These are phyloP conservation scores for Hydrochoerus hydrochaeris DNA, from an alignment of 2,113 vertebrate species.

Conservation along the genomic window DNA sequence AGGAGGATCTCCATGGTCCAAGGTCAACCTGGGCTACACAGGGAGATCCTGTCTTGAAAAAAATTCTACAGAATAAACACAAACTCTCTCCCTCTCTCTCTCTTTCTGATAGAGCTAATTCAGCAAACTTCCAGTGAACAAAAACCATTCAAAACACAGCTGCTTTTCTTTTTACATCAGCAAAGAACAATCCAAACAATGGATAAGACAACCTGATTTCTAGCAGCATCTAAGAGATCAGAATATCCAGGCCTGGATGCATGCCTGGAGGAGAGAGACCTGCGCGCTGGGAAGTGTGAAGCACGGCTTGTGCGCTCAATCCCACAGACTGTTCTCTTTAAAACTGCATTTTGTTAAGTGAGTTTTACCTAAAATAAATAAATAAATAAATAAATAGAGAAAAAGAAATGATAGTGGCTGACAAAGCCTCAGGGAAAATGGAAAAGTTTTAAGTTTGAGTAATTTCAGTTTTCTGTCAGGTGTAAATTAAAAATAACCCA, in stretches of 20 bases:
- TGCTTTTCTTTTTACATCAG: background rate
- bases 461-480: conserved; percentile 33
- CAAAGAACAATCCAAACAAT: background rate
- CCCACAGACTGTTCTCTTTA: background rate
- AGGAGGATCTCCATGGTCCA: background rate
- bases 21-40: background rate
- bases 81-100: background rate
- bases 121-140: background rate
- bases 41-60: background rate
- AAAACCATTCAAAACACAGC: background rate
- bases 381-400: background rate
- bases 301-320: rapidly evolving
- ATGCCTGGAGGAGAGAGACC: background rate
- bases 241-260: background rate
- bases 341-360: background rate
- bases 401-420: background rate
- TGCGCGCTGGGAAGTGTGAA: background rate
- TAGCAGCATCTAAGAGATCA: background rate
- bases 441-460: background rate
- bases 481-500: conserved; percentile 49
- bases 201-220: background rate
- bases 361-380: conserved; percentile 4
- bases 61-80: background rate
- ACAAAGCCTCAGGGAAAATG: background rate
- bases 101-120: background rate